Evolutionary conservation across 2,888 invertebrate species (phyloP), one percentile per base, ranked within the genome.

Genomic region (Schizotus pectinicornis): DNA sequence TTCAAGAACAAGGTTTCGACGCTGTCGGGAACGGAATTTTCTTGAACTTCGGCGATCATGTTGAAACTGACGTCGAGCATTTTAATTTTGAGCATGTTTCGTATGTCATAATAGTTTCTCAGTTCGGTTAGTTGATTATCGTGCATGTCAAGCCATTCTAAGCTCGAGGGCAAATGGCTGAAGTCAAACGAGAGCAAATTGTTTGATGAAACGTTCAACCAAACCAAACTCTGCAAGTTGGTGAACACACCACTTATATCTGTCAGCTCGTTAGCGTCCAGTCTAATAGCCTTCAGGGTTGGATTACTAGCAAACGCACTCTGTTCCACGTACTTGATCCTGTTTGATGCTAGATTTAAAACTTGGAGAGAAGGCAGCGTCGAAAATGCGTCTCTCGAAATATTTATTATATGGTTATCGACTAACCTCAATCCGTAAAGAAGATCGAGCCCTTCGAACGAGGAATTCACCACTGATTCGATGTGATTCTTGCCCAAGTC

Each of bases 401-500:
- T 87, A 79, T 88, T 89, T 74, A 86, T 87, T 63, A 90, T 87
- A 77, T 88, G 87, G 80, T 94, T 94, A 74, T 90, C 90, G 46
- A 92, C 90, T 51, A 94, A 80, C 43, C 92, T 84, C 55, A 95
- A 80, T 9, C 90, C 89, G 72, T 88, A 88, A 38, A 95, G 83
- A 69, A 89, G 86, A 71, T 87, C 85, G 64, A 94, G 80, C 3
- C 91, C 90, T 73, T 85, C 84, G 70, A 94, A 91, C 47, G 90
- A 88, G 57, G 86, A 83, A 73, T 88, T 88, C 56, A 84, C 85
- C 54, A 95, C 84, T 65, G 83, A 82, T 64, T 87, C 85, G 73
- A 95, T 88, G 73, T 85, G 84, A 80, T 94, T 95, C 81, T 91
- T 90, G 43, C 91, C 91, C 68, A 94, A 83, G 80, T 93, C 91